Conservation (phyloP, 2,888 invertebrate species). For the Coelinius sp. region DNA sequence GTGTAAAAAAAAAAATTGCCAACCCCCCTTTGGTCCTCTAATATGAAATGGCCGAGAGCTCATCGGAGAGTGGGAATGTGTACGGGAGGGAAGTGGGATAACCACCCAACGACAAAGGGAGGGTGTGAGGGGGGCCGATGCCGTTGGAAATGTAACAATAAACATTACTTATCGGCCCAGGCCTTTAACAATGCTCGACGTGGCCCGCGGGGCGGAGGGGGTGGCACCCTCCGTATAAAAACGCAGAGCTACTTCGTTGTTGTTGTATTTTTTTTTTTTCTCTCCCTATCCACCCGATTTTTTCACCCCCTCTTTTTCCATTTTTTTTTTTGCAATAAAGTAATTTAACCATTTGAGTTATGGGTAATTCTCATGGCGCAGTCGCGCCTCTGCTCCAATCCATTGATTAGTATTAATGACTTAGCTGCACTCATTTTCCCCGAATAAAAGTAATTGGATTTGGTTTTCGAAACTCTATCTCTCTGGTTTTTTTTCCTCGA, state of each 20-base stretch:
- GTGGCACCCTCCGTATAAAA: constrained; percentile 53
- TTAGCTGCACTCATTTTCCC: constrained; percentile 71
- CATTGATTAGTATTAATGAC: constrained; percentile 72
- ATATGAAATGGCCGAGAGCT: constrained; percentile 42
- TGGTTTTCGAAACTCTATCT: constrained; percentile 63
- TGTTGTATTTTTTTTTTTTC: constrained; percentile 29
- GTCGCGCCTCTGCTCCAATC: constrained; percentile 47
- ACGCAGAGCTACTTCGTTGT: constrained; percentile 55
- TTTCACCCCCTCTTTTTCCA: not conserved
- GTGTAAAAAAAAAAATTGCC: constrained; percentile 56
- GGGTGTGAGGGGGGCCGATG: constrained; percentile 32
- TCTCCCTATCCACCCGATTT: constrained; percentile 5
- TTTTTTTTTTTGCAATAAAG: constrained; percentile 67
- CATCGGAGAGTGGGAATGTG: constrained; percentile 35
- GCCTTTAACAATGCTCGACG: constrained; percentile 64
- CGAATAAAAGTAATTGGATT: constrained; percentile 72
- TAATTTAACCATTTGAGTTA: constrained; percentile 70
- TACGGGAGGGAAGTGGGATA: constrained; percentile 7
- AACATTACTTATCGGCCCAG: constrained; percentile 70
- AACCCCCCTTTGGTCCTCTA: not conserved
- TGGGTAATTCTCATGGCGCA: constrained; percentile 67
- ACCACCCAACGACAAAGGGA: not conserved
- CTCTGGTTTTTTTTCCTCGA: constrained; percentile 13
- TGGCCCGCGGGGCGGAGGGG: constrained; percentile 45
- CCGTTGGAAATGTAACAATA: constrained; percentile 68